Conservation (phyloP, 2,113 vertebrate genomes). For the Alethe castanea region DNA sequence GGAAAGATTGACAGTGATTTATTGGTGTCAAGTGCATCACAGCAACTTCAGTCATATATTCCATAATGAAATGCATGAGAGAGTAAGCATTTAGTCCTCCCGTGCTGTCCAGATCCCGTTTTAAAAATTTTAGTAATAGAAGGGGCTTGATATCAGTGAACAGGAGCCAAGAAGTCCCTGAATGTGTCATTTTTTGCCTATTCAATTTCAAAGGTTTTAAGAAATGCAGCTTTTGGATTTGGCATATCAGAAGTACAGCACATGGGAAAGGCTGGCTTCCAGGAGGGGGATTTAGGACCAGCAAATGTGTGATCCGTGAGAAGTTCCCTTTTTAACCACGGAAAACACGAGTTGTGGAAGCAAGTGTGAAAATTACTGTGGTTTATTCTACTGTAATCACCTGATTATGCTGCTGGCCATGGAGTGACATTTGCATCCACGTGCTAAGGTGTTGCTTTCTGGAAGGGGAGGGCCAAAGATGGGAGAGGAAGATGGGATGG, state of each 20-base stretch:
- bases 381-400: neutral
- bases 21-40: conserved; percentile 47
- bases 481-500: neutral
- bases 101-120: neutral
- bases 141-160: neutral
- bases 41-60: conserved; percentile 66
- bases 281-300: neutral
- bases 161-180: neutral
- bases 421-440: neutral
- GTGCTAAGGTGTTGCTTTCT: neutral
- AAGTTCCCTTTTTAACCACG: conserved; percentile 31
- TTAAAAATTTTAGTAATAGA: neutral
- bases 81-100: conserved; percentile 23
- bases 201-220: neutral
- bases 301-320: neutral
- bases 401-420: neutral
- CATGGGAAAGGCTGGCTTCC: neutral
- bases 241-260: neutral
- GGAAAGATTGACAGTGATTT: conserved; percentile 72
- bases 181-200: neutral
- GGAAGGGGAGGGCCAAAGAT: neutral
- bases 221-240: neutral
- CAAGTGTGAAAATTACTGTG: neutral
- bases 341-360: neutral
- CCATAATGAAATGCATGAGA: conserved; percentile 48